Conservation (phyloP, 1,140 invertebrate species). For the Pomacea maculata region DNA sequence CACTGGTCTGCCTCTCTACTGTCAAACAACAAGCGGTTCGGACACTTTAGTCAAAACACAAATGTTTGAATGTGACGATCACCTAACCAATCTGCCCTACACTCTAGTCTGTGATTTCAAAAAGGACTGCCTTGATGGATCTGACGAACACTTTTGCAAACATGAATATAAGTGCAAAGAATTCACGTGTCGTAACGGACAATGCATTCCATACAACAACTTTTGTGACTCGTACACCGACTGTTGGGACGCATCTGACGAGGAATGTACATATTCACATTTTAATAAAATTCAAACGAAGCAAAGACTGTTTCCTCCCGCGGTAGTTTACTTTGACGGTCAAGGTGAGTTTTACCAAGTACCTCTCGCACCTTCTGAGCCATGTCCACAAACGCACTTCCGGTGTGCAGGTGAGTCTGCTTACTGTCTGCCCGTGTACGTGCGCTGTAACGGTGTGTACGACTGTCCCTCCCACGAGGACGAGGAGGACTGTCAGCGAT, state of each 20-base stretch:
- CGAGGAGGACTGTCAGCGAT: conserved; percentile 5
- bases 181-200: neutral
- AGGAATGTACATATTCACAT: neutral
- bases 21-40: neutral
- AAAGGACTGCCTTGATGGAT: conserved; percentile 12
- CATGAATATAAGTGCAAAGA: neutral
- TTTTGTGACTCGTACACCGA: neutral
- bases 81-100: neutral
- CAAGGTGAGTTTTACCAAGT: neutral
- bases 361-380: neutral
- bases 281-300: too few species aligned
- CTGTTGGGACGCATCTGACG: conserved; percentile 17
- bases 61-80: conserved; percentile 9
- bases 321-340: neutral
- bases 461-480: conserved; percentile 11
- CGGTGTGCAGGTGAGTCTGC: neutral
- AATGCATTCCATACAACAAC: neutral
- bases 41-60: too few species aligned
- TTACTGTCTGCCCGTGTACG: conserved; percentile 9
- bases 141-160: conserved; percentile 11
- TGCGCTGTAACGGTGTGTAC: conserved; percentile 14
- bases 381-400: conserved; percentile 13
- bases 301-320: neutral
- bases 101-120: conserved; percentile 18
- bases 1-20: neutral